These are phyloP conservation scores for Plebejus argus DNA, from an alignment of 2,888 invertebrate species.

Conservation along the genomic window DNA sequence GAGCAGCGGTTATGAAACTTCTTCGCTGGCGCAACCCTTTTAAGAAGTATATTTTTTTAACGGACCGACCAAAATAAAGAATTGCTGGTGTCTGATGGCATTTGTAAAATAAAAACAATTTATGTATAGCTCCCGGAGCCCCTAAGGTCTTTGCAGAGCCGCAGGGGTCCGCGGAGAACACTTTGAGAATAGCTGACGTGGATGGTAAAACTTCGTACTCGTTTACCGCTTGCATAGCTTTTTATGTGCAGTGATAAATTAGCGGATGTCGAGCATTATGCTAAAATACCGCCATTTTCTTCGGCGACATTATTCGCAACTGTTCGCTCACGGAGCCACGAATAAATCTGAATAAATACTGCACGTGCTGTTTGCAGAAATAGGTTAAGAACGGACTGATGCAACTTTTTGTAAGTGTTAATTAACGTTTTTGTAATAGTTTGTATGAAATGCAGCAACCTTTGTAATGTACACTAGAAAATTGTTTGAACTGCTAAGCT, in stretches of 20 bases:
- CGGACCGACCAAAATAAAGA: no score
- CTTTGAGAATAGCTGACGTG: background rate
- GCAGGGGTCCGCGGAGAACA: no score
- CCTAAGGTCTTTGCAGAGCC: no score
- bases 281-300: conserved; percentile 55
- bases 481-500: background rate
- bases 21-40: no score
- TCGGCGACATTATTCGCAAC: conserved; percentile 59
- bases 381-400: background rate
- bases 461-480: background rate
- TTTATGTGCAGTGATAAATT: conserved; percentile 43
- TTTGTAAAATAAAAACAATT: no score
- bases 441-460: background rate
- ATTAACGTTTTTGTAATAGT: background rate
- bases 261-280: conserved; percentile 42
- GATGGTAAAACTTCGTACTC: background rate
- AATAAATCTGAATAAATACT: conserved; percentile 68
- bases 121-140: no score
- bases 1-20: no score
- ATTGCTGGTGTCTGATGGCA: no score
- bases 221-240: conserved; percentile 33
- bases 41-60: no score
- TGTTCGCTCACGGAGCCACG: conserved; percentile 52
- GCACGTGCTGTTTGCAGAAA: conserved; percentile 53
- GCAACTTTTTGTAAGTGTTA: background rate